Evolutionary conservation across 1,140 invertebrate species (phyloP), one percentile per base, ranked within the genome.

Genomic region (Nasonia vitripennis): DNA sequence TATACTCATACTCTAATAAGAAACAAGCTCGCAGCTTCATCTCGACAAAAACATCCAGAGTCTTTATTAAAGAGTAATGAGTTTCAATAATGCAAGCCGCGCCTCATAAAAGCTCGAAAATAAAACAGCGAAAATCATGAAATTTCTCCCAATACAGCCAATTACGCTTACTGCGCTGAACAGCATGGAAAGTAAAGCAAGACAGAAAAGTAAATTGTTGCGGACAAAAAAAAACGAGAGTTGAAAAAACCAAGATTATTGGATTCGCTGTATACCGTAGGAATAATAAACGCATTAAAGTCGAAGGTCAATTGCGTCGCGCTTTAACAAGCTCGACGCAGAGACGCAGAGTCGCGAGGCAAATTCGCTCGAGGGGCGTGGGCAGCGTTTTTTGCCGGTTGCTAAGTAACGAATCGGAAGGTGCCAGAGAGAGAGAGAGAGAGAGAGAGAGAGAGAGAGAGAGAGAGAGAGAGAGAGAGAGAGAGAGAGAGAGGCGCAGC

Each of bases 201-300:
- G 27, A 31, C n/a, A 1, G 27, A 23, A 4, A 10, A 10, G n/a
- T 10, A 67, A 67, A 20, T n/a, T 20, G 62, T 67, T 67, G 14
- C 12, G 14, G n/a, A 48, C 23, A 23, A 77, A 41, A 41, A 17
- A 67, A 67, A n/a, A 67, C 5, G 62, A 5, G 12, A 14, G 55
- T 11, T 14, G 74, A 77, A 77, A 51, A 51, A 77, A 48, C 45
- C 74, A 37, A 77, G 74, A 77, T 51, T 78, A 78, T 78, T 78
- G 77, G 48, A 78, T 62, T n/a, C 7, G 0, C 48, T 34, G 27
- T 27, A 4, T n/a, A 23, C 2, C 2, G 23, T 51, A 23, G 48
- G 0, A 23, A 78, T 78, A 78, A 78, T 78, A 78, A 78, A 78
- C 23, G 45, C 48, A 31, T 62, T 10, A n/a, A 34, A 78, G 48